These are phyloP conservation scores for Engystomops pustulosus DNA, from an alignment of 2,113 vertebrate species.

Conservation along the genomic window DNA sequence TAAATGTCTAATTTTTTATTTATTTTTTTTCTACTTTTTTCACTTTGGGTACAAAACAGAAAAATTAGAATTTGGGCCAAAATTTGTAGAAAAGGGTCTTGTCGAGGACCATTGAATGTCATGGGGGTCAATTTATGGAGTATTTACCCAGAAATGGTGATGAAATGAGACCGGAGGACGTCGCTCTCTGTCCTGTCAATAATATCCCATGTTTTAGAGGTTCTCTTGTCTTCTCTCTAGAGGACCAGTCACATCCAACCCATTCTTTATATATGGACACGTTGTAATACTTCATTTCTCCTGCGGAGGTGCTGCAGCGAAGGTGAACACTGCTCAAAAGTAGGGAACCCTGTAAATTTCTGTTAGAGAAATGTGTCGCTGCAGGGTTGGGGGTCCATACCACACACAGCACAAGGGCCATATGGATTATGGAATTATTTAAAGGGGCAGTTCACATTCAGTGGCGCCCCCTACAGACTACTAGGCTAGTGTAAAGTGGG, in stretches of 20 bases:
- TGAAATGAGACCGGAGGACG: neutral
- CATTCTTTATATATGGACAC: too few relatives aligned
- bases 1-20: neutral
- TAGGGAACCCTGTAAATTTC: too few relatives aligned
- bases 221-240: neutral
- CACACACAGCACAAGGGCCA: neutral
- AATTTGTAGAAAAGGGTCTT: neutral
- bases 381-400: neutral
- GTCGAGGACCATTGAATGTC: neutral
- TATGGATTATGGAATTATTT: neutral
- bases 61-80: neutral
- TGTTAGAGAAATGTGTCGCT: too few relatives aligned
- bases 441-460: neutral
- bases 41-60: neutral
- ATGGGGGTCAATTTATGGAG: conserved; percentile 7
- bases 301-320: neutral
- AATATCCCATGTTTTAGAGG: too few relatives aligned
- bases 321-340: too few relatives aligned
- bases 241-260: too few relatives aligned
- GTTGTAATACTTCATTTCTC: neutral
- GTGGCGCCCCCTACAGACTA: neutral
- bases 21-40: conserved; percentile 7
- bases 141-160: neutral
- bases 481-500: too few relatives aligned
- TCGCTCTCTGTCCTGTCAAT: neutral